Evolutionary conservation across 2,888 invertebrate genomes (phyloP).

Genomic region (Acanthopleura granulata): DNA sequence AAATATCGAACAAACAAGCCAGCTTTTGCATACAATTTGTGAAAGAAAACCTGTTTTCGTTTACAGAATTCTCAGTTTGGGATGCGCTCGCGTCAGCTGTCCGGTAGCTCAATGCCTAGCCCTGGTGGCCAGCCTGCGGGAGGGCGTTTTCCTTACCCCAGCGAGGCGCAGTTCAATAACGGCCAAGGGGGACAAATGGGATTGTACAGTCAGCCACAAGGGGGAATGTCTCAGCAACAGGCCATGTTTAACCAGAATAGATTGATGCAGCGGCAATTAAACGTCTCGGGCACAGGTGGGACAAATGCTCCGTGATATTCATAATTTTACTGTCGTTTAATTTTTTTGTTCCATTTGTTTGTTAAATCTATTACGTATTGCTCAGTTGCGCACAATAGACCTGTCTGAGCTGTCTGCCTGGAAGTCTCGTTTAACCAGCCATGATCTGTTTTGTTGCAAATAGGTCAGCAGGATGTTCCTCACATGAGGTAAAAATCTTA

Average conservation of each 20-base stretch:
- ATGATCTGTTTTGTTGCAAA: too few relatives aligned
- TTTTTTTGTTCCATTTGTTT: too few relatives aligned
- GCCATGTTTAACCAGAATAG: conserved; percentile 69
- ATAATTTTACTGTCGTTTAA: too few relatives aligned
- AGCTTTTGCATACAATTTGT: too few relatives aligned
- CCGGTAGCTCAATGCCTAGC: conserved; percentile 50
- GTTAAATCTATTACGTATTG: too few relatives aligned
- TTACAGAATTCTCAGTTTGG: not conserved
- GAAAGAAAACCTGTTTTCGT: not conserved
- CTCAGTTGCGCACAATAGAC: too few relatives aligned
- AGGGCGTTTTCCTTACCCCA: conserved; percentile 50
- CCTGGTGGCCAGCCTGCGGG: conserved; percentile 31
- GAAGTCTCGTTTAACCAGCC: too few relatives aligned
- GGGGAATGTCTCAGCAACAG: conserved; percentile 71
- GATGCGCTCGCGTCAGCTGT: conserved; percentile 40
- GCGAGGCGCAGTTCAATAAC: conserved; percentile 46
- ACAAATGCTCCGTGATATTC: not conserved
- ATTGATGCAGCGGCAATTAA: conserved; percentile 54
- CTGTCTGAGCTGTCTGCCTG: too few relatives aligned
- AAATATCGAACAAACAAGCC: too few relatives aligned
- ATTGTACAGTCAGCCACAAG: conserved; percentile 38
- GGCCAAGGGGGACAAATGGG: conserved; percentile 30
- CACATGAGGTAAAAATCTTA: too few relatives aligned
- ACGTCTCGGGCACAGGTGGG: conserved; percentile 26
- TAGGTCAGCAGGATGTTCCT: too few relatives aligned